A percentile compares a stretch with the other conserved stretches of the same genome.
Evolutionary conservation across 1,140 invertebrate genomes (phyloP).

Genomic region (Globodera rostochiensis): DNA sequence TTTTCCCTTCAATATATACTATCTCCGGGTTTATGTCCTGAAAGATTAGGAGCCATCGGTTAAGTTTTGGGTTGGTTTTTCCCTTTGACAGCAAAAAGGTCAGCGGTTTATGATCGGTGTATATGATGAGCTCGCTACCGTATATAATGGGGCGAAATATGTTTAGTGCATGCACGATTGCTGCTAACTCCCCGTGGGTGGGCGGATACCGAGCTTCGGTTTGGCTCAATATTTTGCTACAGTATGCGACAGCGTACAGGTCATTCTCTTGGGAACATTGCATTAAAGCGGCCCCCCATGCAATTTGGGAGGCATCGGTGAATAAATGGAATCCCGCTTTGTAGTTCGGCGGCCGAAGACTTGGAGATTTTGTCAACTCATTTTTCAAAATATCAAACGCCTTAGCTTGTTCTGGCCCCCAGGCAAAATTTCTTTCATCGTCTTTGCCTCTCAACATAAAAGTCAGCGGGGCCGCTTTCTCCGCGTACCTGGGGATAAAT

Average conservation of each 20-base stretch:
- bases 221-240: neutral
- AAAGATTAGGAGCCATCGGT: constrained; percentile 1
- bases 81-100: constrained; percentile 9
- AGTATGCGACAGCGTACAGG: constrained; percentile 9
- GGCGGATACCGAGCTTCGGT: neutral
- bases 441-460: constrained; percentile 5
- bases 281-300: constrained; percentile 1
- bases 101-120: constrained; percentile 21
- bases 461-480: neutral
- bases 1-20: constrained; percentile 11
- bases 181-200: constrained; percentile 1
- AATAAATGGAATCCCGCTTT: constrained; percentile 8
- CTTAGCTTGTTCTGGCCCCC: neutral
- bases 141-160: constrained; percentile 5
- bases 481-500: neutral
- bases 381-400: neutral
- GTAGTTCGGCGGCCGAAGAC: constrained; percentile 1
- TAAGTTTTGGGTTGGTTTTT: constrained; percentile 12
- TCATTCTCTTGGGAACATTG: neutral
- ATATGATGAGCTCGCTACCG: neutral
- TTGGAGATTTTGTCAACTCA: neutral
- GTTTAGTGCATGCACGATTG: neutral
- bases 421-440: neutral
- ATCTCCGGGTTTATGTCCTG: constrained; percentile 21
- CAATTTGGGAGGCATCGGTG: neutral